phyloP scores from a whole-genome alignment of 30 jellyfish, hydroid and myxozoan genomes.

The Cassiopea xamachana region DNA sequence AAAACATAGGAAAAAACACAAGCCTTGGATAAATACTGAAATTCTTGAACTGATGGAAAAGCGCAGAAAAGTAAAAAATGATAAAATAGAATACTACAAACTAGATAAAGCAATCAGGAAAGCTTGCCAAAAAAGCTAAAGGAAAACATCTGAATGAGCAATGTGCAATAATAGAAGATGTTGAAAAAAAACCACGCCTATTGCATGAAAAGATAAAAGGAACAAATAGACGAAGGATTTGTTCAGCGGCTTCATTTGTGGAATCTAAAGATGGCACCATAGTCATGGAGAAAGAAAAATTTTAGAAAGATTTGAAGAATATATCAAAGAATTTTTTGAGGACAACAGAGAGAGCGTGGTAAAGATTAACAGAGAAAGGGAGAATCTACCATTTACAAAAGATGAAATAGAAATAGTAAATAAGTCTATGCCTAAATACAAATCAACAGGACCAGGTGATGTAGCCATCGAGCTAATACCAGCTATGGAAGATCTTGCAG shows the following conservation, averaged over 20 bases:
- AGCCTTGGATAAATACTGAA: constrained; percentile 45
- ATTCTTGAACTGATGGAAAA: constrained; percentile 24
- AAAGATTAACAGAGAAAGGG: background rate
- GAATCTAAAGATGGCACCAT: constrained; percentile 39
- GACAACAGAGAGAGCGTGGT: background rate
- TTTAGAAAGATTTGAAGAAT: constrained; percentile 42
- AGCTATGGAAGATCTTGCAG: constrained; percentile 8
- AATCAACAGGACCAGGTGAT: constrained; percentile 23
- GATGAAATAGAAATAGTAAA: background rate
- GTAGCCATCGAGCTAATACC: background rate
- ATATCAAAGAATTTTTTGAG: background rate
- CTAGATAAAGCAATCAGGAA: background rate
- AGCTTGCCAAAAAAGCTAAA: background rate
- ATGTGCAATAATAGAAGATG: background rate
- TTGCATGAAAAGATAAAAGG: constrained; percentile 8
- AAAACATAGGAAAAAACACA: background rate
- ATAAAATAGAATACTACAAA: background rate
- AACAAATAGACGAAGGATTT: constrained; percentile 8
- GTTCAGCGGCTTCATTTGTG: constrained; percentile 19
- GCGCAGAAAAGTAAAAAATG: constrained; percentile 1
- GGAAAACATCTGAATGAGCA: background rate
- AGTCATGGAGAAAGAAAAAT: constrained; percentile 41
- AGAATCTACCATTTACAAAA: background rate
- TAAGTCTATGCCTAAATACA: background rate
- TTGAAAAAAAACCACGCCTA: background rate